These are phyloP conservation scores for Pharmacophagus antenor DNA, from an alignment of 2,888 invertebrate genomes.

Conservation along the genomic window DNA sequence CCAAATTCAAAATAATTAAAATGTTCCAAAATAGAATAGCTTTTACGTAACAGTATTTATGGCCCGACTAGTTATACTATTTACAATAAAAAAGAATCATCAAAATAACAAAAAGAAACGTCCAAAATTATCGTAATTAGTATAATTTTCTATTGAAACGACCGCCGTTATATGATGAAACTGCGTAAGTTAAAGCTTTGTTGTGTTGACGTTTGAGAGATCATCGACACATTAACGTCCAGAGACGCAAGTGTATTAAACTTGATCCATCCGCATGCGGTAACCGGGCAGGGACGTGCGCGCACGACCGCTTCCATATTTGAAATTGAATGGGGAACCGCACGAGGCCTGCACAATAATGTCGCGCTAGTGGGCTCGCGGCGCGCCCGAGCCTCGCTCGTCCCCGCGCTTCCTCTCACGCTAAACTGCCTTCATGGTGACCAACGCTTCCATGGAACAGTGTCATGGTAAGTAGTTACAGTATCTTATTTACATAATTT, in stretches of 20 bases:
- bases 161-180: too few relatives aligned
- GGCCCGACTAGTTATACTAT: too few relatives aligned
- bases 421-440: slow-evolving; percentile 36
- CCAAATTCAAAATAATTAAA: too few relatives aligned
- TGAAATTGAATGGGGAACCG: slow-evolving; percentile 75
- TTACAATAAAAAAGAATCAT: too few relatives aligned
- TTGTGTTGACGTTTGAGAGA: slow-evolving; percentile 32
- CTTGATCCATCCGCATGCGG: slow-evolving; percentile 54
- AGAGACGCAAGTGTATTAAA: slow-evolving; percentile 32
- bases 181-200: not conserved
- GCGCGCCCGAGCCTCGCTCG: slow-evolving; percentile 42
- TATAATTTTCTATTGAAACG: too few relatives aligned
- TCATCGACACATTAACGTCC: slow-evolving; percentile 12
- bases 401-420: slow-evolving; percentile 32
- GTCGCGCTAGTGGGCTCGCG: slow-evolving; percentile 52
- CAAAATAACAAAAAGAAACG: too few relatives aligned
- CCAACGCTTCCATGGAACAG: slow-evolving; percentile 41
- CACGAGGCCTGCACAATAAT: slow-evolving; percentile 75
- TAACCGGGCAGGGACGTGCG: slow-evolving; percentile 64
- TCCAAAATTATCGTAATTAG: too few relatives aligned
- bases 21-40: too few relatives aligned
- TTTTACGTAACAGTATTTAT: too few relatives aligned
- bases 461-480: slow-evolving; percentile 38
- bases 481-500: not conserved
- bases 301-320: slow-evolving; percentile 69